Conservation (phyloP, 2,797 vertebrate genomes). For the Oceanodroma leucorhoa region DNA sequence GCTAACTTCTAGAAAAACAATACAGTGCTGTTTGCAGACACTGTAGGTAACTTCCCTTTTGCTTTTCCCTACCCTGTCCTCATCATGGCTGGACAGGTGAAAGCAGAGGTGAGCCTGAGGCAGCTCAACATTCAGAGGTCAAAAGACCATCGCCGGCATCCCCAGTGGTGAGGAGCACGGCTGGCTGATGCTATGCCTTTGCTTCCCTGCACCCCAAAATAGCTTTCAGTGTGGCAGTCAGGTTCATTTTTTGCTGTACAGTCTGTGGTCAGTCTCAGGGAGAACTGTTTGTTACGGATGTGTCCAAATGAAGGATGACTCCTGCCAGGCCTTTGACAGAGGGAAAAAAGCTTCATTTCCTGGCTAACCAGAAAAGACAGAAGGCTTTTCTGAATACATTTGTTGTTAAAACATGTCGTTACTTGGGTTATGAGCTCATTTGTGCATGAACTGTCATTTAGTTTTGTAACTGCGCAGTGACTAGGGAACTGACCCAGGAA, state of each 20-base stretch:
- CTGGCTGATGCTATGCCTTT: background rate
- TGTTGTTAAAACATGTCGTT: background rate
- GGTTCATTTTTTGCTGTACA: background rate
- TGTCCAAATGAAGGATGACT: constrained; percentile 23
- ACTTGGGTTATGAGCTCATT: constrained; percentile 1
- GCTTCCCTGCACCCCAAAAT: background rate
- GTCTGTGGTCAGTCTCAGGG: background rate
- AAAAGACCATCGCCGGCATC: accelerated
- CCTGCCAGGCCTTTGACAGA: constrained; percentile 27
- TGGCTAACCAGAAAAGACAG: constrained; percentile 5
- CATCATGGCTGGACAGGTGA: background rate
- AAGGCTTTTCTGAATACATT: constrained; percentile 6
- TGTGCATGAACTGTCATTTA: background rate
- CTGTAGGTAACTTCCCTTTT: background rate
- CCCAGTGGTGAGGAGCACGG: background rate
- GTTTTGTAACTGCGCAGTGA: background rate
- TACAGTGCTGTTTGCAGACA: background rate
- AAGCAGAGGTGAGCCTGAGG: background rate
- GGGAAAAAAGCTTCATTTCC: constrained; percentile 6
- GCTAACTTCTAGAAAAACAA: background rate
- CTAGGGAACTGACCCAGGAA: background rate
- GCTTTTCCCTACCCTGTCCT: background rate
- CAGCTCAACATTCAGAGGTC: background rate
- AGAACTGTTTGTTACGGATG: background rate
- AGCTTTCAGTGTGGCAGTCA: background rate